These are phyloP conservation scores for Corythucha ciliata DNA, from an alignment of 2,888 invertebrate species.

Conservation along the genomic window DNA sequence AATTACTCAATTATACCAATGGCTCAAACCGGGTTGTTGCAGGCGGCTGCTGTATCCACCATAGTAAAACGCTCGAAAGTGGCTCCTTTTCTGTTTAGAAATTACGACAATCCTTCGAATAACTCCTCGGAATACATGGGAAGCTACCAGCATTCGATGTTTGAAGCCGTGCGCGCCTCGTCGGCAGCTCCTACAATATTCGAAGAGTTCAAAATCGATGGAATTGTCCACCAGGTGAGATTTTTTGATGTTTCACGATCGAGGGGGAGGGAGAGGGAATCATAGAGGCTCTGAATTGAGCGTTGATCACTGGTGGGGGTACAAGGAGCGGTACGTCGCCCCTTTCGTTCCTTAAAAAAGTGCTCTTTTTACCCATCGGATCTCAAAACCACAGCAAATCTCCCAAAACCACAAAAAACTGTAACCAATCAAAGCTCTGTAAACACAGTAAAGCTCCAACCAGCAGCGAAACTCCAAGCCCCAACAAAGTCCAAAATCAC, in stretches of 20 bases:
- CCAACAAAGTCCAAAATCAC: too few relatives aligned
- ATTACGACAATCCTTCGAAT: constrained; percentile 65
- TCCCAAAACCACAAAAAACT: too few relatives aligned
- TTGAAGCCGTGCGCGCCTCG: constrained; percentile 80
- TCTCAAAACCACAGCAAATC: too few relatives aligned
- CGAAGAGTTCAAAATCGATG: constrained; percentile 64
- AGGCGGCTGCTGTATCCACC: constrained; percentile 70
- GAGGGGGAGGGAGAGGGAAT: not conserved
- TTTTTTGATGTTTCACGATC: not conserved
- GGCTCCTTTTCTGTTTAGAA: constrained; percentile 73
- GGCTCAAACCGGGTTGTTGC: too few relatives aligned
- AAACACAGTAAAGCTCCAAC: too few relatives aligned
- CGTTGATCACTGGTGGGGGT: constrained; percentile 1
- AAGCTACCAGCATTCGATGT: constrained; percentile 56
- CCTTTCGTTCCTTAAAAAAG: too few relatives aligned
- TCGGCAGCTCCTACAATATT: constrained; percentile 90
- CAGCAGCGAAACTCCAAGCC: too few relatives aligned
- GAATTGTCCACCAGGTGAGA: constrained; percentile 57
- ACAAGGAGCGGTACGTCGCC: too few relatives aligned
- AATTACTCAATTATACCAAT: not conserved
- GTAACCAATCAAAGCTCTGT: too few relatives aligned
- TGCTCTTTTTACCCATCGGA: too few relatives aligned
- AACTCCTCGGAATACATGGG: constrained; percentile 63
- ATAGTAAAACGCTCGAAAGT: constrained; percentile 64
- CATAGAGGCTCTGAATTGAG: not conserved